phyloP scores from a whole-genome alignment of 2,888 invertebrate genomes.

The Sphaerophoria rueppellii region DNA sequence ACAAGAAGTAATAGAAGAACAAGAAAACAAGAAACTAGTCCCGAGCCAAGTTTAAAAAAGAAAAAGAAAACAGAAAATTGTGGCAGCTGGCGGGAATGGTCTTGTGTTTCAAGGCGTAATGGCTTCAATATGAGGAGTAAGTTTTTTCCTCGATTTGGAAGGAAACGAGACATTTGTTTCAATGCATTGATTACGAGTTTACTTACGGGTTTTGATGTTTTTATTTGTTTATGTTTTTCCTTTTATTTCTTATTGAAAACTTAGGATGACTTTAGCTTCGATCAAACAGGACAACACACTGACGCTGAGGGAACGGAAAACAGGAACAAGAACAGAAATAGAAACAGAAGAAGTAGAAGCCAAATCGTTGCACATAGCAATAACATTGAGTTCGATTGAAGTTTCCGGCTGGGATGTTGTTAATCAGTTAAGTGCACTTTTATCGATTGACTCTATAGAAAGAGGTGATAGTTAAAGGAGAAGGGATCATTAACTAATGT shows the following conservation, averaged over 20 bases:
- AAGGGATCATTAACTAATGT: not conserved
- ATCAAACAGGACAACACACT: not conserved
- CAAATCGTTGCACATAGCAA: constrained; percentile 5
- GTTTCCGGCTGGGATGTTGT: constrained; percentile 42
- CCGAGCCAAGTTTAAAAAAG: constrained; percentile 39
- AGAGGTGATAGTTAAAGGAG: constrained; percentile 11
- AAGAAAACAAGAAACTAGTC: constrained; percentile 20
- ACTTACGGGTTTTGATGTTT: constrained; percentile 62
- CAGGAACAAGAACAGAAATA: not conserved
- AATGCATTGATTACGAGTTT: constrained; percentile 67
- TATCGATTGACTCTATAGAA: constrained; percentile 47
- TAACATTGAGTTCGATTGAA: constrained; percentile 58
- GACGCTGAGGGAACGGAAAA: not conserved
- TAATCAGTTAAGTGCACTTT: constrained; percentile 72
- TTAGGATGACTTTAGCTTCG: constrained; percentile 17
- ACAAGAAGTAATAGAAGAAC: constrained; percentile 3
- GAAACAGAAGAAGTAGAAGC: not conserved
- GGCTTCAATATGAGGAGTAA: constrained; percentile 6
- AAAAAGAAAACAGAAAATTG: not conserved
- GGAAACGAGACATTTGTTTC: constrained; percentile 53
- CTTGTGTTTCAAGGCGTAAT: constrained; percentile 28
- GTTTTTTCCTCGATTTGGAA: not conserved
- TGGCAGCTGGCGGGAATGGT: constrained; percentile 17
- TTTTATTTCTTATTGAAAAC: not conserved
- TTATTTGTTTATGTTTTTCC: constrained; percentile 56